Conservation (phyloP, 2,888 invertebrate species). For the Pseudanteris insignis region DNA sequence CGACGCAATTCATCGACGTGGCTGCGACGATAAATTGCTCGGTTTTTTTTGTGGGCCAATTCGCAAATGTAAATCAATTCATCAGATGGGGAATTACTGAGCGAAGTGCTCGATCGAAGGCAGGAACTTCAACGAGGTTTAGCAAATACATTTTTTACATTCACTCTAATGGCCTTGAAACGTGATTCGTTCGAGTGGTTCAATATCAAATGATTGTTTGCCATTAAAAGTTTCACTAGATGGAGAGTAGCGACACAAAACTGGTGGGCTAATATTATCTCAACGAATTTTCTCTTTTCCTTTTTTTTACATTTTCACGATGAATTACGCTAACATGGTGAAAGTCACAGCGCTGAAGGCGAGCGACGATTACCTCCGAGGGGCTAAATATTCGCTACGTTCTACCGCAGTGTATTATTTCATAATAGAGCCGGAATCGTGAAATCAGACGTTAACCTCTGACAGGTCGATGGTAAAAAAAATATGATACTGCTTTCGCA, state of each 20-base stretch:
- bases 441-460: conserved; percentile 14
- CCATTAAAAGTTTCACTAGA: background rate
- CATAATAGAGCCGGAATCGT: conserved; percentile 6
- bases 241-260: background rate
- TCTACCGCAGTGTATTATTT: conserved; percentile 11
- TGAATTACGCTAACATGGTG: background rate
- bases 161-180: conserved; percentile 2
- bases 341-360: no score
- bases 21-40: conserved; percentile 12
- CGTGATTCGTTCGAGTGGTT: background rate
- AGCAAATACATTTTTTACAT: conserved; percentile 3
- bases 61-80: conserved; percentile 16
- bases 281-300: background rate
- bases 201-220: background rate
- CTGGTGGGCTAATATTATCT: no score
- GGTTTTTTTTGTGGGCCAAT: conserved; percentile 12
- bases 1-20: conserved; percentile 5
- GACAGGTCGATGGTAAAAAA: conserved; percentile 6
- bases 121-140: conserved; percentile 4
- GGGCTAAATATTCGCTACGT: conserved; percentile 16
- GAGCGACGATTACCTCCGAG: background rate
- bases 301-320: no score
- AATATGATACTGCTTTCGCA: background rate
- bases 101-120: background rate
- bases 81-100: no score